Conservation (phyloP, 2,888 invertebrate species). For the Tuberolachnus salignus region DNA sequence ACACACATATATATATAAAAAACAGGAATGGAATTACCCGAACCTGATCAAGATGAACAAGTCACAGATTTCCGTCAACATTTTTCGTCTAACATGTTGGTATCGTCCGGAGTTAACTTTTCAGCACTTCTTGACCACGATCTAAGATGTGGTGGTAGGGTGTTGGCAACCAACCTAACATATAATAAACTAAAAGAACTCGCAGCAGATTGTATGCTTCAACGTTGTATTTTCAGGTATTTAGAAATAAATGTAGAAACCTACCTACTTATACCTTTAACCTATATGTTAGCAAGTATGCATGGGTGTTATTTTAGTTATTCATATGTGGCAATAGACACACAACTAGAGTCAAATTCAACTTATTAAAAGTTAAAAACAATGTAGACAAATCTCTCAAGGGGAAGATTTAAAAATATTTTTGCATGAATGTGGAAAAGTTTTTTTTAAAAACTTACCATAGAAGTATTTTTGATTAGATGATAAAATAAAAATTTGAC, state of each 20-base stretch:
- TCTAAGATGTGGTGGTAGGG: conserved; percentile 76
- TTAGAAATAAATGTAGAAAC: too few species aligned
- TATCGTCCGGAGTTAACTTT: conserved; percentile 73
- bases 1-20: not conserved
- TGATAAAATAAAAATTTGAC: too few species aligned
- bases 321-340: too few species aligned
- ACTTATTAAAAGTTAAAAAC: too few species aligned
- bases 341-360: too few species aligned
- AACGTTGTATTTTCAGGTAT: conserved; percentile 75
- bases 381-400: too few species aligned
- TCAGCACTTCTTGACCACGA: conserved; percentile 77
- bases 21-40: conserved; percentile 69
- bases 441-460: too few species aligned
- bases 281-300: not conserved
- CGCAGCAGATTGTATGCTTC: conserved; percentile 76
- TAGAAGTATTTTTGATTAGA: too few species aligned
- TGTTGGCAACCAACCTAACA: conserved; percentile 72
- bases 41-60: conserved; percentile 74
- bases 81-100: conserved; percentile 71
- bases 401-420: too few species aligned
- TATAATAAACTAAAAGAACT: conserved; percentile 69
- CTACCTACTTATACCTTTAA: too few species aligned
- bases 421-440: too few species aligned
- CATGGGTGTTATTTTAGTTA: too few species aligned
- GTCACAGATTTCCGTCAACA: conserved; percentile 76